A percentile compares a stretch with the other conserved stretches of the same genome.
phyloP scores from a whole-genome alignment of 2,113 vertebrate genomes.

The Cottus gobio region DNA sequence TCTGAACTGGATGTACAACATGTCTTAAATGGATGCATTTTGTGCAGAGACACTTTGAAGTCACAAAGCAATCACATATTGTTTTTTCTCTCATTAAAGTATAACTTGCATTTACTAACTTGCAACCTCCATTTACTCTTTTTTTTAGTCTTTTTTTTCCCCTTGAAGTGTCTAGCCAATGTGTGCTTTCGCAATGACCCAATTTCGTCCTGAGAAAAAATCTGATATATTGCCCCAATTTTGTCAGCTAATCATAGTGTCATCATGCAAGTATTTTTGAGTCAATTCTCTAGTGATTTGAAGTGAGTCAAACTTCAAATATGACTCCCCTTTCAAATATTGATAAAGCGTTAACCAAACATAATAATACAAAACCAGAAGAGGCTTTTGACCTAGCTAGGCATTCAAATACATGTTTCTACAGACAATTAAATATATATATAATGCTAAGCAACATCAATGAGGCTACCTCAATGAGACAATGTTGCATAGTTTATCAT shows the following conservation, averaged over 20 bases:
- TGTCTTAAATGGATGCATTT: background rate
- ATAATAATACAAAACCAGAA: background rate
- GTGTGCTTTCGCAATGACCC: conserved; percentile 25
- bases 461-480: background rate
- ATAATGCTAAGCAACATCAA: background rate
- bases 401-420: background rate
- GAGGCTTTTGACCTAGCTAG: background rate
- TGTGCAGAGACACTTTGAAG: background rate
- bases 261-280: conserved; percentile 13
- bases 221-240: conserved; percentile 22
- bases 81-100: conserved; percentile 3
- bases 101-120: background rate
- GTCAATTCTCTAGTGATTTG: conserved; percentile 11
- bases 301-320: conserved; percentile 14
- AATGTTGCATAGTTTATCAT: conserved; percentile 8
- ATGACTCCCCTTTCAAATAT: background rate
- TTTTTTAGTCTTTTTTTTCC: background rate
- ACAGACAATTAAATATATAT: background rate
- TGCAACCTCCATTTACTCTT: conserved; percentile 3
- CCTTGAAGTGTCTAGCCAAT: conserved; percentile 19
- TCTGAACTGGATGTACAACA: background rate
- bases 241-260: conserved; percentile 31
- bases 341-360: background rate
- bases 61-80: conserved; percentile 7
- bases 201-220: conserved; percentile 30